A percentile compares a stretch with the other conserved stretches of the same genome.
phyloP scores from a whole-genome alignment of 2,888 invertebrate genomes.

The Ephialtes manifestator region DNA sequence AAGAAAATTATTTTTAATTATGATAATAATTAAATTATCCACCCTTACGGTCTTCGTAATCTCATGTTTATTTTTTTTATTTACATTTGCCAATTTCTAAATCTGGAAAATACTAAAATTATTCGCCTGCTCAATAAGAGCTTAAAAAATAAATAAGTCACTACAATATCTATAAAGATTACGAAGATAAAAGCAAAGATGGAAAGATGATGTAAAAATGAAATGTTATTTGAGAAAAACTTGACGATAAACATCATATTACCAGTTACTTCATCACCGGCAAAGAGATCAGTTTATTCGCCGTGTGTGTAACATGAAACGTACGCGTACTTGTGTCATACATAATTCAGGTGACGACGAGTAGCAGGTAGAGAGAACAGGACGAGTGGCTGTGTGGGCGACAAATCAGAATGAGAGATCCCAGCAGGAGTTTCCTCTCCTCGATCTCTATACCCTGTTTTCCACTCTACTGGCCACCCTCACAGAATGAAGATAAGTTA shows the following conservation, averaged over 20 bases:
- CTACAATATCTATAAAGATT: slow-evolving; percentile 1
- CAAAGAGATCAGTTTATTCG: slow-evolving; percentile 45
- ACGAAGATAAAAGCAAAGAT: slow-evolving; percentile 19
- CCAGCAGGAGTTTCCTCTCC: slow-evolving; percentile 29
- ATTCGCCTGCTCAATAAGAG: too few species aligned
- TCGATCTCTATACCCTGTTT: slow-evolving; percentile 25
- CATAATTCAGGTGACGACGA: slow-evolving; percentile 52
- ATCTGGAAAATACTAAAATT: too few species aligned
- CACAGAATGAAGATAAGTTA: slow-evolving; percentile 62
- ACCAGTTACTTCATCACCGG: slow-evolving; percentile 61
- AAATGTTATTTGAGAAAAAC: slow-evolving; percentile 44
- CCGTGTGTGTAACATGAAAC: slow-evolving; percentile 30
- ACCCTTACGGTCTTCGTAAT: too few species aligned
- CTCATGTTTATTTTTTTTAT: too few species aligned
- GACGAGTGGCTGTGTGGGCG: slow-evolving; percentile 6
- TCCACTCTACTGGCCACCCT: slow-evolving; percentile 1
- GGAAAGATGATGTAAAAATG: slow-evolving; percentile 36
- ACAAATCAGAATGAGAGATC: slow-evolving; percentile 44
- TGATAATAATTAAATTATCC: too few species aligned
- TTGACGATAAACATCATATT: slow-evolving; percentile 63
- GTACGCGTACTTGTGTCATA: slow-evolving; percentile 45
- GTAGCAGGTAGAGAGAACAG: slow-evolving; percentile 2
- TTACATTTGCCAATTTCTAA: too few species aligned
- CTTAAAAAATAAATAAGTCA: too few species aligned
- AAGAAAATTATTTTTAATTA: too few species aligned